These are phyloP conservation scores for Megaceryle alcyon DNA, from an alignment of 2,797 vertebrate genomes.

Conservation along the genomic window DNA sequence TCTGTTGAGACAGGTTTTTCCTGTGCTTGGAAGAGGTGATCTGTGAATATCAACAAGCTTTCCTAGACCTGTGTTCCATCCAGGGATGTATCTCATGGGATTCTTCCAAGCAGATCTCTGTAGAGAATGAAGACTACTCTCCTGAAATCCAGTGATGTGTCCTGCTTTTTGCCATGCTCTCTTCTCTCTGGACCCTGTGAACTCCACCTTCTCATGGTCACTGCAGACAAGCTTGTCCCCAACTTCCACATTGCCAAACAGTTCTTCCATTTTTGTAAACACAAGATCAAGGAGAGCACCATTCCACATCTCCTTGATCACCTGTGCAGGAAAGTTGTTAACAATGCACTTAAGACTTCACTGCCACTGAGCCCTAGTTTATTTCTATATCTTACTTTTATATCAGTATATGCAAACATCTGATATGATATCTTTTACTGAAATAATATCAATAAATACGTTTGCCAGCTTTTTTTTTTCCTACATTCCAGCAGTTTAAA, in stretches of 20 bases:
- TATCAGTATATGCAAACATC: background rate
- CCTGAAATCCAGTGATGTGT: background rate
- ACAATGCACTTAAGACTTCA: background rate
- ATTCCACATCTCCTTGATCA: background rate
- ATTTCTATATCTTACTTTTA: background rate
- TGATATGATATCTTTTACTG: background rate
- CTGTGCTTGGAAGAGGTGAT: background rate
- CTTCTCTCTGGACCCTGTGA: background rate
- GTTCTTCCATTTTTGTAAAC: background rate
- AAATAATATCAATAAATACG: background rate
- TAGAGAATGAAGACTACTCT: background rate
- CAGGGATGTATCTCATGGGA: background rate
- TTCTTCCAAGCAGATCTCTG: background rate
- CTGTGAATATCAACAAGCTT: background rate
- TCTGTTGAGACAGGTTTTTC: background rate
- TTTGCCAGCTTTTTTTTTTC: background rate
- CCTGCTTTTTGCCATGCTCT: background rate
- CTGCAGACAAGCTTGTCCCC: background rate
- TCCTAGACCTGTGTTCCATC: background rate
- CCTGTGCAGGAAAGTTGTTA: background rate
- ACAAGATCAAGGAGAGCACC: too few species aligned
- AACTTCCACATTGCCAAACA: fast-evolving
- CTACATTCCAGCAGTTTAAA: background rate
- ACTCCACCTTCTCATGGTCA: background rate
- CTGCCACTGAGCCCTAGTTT: background rate